A percentile compares a stretch with the other conserved stretches of the same genome.
phyloP scores from a whole-genome alignment of 2,888 invertebrate genomes.

The Sussaba pulchella region DNA sequence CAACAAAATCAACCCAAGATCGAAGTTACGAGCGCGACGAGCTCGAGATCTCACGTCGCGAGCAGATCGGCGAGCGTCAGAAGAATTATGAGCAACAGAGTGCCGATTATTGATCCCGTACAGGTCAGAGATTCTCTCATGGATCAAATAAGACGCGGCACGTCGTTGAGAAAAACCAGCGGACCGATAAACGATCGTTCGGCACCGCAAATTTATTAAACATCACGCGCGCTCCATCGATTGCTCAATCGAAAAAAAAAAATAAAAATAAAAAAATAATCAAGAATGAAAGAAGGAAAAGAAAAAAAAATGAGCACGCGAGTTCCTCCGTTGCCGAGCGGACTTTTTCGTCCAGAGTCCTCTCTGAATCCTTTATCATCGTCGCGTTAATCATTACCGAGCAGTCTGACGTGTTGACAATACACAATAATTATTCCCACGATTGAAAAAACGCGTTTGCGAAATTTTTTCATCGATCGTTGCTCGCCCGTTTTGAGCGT shows the following conservation, averaged over 20 bases:
- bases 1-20: constrained; percentile 52
- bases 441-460: background rate
- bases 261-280: too few species aligned
- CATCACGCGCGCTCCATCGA: constrained; percentile 3
- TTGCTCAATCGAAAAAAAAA: constrained; percentile 1
- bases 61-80: constrained; percentile 81
- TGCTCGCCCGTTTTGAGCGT: constrained; percentile 19
- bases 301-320: constrained; percentile 58
- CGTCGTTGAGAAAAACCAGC: constrained; percentile 91
- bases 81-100: constrained; percentile 82
- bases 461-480: background rate
- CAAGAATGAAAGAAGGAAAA: background rate
- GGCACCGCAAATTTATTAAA: constrained; percentile 93
- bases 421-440: constrained; percentile 41
- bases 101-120: constrained; percentile 81
- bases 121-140: constrained; percentile 91
- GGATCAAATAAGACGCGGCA: constrained; percentile 96
- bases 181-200: constrained; percentile 92
- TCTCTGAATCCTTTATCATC: constrained; percentile 34
- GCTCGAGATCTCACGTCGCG: constrained; percentile 66
- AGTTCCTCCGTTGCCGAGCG: constrained; percentile 63
- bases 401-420: constrained; percentile 66
- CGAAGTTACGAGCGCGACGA: constrained; percentile 85
- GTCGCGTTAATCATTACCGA: constrained; percentile 59
- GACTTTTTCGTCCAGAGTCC: constrained; percentile 26